Evolutionary conservation across 2,888 invertebrate genomes (phyloP), one percentile per base, ranked within the genome.

Genomic region (Plagiodera versicolora): DNA sequence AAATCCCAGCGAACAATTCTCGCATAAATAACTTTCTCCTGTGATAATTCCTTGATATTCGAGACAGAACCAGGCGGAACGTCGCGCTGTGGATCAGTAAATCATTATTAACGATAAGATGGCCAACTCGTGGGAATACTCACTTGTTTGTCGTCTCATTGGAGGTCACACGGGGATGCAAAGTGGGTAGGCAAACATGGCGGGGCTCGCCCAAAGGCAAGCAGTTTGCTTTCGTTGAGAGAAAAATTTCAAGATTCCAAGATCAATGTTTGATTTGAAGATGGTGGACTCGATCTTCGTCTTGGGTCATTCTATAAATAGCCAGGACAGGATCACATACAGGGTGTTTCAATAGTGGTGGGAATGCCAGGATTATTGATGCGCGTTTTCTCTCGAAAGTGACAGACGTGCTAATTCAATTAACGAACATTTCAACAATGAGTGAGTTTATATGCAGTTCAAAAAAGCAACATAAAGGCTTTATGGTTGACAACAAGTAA

Each of bases 141-240:
- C 62, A 67, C 63, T 66, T 65, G 69, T 68, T 73, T 73, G 64
- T 58, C 60, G 45, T 63, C 63, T 63, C 64, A 62, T 69, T 65
- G 65, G 63, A 66, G 64, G 75, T 77, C 74, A 75, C 78, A 74
- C 70, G 73, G 74, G 75, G 77, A 75, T 77, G 77, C 75, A 76
- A 74, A 75, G 75, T 75, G 75, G 74, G 77, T 79, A 68, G 74
- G 79, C 76, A 80, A 81, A 81, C 78, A 78, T 73, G 76, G 68
- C 73, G 72, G 72, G 64, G 65, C 63, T 67, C 62, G 65, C 67
- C 65, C 70, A 71, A 75, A 71, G 69, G 66, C 63, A 60, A 64
- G 64, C 60, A 59, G 70, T 71, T 72, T 70, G 65, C 69, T 67
- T 67, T 65, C 24, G 51, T 48, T 55, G 58, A 58, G 50, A 48